A percentile compares a stretch with the other conserved stretches of the same genome.
These are phyloP conservation scores for Diabrotica virgifera DNA, from an alignment of 1,140 invertebrate species.

Conservation along the genomic window DNA sequence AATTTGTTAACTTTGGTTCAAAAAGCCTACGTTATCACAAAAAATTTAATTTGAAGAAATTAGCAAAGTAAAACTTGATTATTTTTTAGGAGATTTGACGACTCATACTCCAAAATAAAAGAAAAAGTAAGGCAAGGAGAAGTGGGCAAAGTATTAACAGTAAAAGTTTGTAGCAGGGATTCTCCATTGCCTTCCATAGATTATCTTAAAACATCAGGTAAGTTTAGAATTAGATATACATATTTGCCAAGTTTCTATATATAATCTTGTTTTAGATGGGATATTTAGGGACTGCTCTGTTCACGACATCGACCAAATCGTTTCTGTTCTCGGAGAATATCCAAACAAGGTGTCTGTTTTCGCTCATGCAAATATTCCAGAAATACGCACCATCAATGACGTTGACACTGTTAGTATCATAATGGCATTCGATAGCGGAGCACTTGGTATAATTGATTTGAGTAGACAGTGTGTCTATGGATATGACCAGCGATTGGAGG, in stretches of 20 bases:
- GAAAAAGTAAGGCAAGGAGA: conserved; percentile 55
- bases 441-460: conserved; percentile 62
- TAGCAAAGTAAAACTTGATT: neutral
- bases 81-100: conserved; percentile 59
- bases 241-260: neutral
- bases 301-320: conserved; percentile 66
- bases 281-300: conserved; percentile 72
- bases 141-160: conserved; percentile 60
- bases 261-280: conserved; percentile 54
- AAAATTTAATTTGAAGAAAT: neutral
- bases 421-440: conserved; percentile 62
- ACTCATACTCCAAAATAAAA: conserved; percentile 55
- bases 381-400: conserved; percentile 60
- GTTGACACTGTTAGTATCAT: conserved; percentile 63
- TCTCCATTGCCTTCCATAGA: conserved; percentile 60
- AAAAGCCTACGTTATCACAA: no score
- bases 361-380: conserved; percentile 56
- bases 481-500: conserved; percentile 70
- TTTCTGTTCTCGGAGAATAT: conserved; percentile 61
- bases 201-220: conserved; percentile 62
- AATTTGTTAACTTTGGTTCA: no score
- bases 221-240: no score
- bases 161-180: conserved; percentile 63
- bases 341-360: conserved; percentile 57
- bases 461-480: conserved; percentile 62